These are phyloP conservation scores for Sesamia inferens DNA, from an alignment of 2,888 invertebrate species.

Conservation along the genomic window DNA sequence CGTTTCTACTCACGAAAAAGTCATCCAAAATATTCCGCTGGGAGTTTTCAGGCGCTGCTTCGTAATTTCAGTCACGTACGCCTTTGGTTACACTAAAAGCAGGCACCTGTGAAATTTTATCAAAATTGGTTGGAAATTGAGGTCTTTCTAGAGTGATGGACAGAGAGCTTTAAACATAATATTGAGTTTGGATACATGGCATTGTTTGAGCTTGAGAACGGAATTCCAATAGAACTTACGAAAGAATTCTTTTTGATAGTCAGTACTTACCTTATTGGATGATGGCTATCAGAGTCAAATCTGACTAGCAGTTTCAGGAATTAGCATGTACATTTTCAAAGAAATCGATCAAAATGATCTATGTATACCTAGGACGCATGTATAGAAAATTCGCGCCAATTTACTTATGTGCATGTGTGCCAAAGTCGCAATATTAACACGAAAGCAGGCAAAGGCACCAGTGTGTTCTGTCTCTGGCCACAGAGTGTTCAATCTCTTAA, in stretches of 20 bases:
- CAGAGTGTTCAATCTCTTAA: constrained; percentile 72
- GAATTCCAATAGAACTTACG: neutral
- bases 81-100: constrained; percentile 52
- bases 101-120: constrained; percentile 49
- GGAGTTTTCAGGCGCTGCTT: constrained; percentile 32
- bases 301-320: too few species aligned
- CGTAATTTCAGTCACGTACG: constrained; percentile 51
- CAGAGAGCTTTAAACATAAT: neutral
- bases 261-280: too few species aligned
- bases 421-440: constrained; percentile 54
- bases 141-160: neutral
- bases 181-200: neutral
- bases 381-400: constrained; percentile 41
- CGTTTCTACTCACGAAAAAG: constrained; percentile 21
- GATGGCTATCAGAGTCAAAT: too few species aligned
- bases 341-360: neutral
- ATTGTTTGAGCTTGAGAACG: neutral
- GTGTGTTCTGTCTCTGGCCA: constrained; percentile 48
- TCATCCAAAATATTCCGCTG: constrained; percentile 4
- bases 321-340: neutral
- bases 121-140: constrained; percentile 49
- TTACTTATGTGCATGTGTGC: constrained; percentile 60
- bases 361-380: neutral
- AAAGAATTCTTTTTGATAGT: neutral
- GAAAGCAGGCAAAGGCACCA: constrained; percentile 58